A percentile compares a stretch with the other conserved stretches of the same genome.
These are phyloP conservation scores for Gasterosteus nipponicus DNA, from an alignment of 2,113 vertebrate genomes.

Conservation along the genomic window DNA sequence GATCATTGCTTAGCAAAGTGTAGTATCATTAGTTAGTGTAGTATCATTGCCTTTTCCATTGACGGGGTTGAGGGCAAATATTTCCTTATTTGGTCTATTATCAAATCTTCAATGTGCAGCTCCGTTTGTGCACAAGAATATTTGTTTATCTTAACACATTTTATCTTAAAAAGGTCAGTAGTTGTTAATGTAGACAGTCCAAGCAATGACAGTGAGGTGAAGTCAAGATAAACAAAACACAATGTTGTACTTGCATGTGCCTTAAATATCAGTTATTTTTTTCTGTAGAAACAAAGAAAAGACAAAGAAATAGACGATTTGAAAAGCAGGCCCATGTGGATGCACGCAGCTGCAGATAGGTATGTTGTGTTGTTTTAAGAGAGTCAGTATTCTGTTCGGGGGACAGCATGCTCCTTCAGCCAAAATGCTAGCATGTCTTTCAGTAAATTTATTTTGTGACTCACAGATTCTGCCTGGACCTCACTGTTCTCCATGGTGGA, in stretches of 20 bases:
- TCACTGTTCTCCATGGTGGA: conserved; percentile 69
- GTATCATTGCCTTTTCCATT: no score
- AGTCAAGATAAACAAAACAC: background rate
- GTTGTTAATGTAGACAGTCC: background rate
- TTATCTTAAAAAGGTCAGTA: background rate
- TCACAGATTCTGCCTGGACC: conserved; percentile 78
- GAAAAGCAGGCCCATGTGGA: conserved; percentile 39
- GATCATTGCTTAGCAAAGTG: background rate
- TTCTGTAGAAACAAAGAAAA: background rate
- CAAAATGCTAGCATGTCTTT: background rate
- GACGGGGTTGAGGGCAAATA: no score
- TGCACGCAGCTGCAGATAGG: conserved; percentile 26
- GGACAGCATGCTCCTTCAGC: conserved; percentile 33
- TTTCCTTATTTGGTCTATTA: no score
- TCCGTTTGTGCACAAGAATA: background rate
- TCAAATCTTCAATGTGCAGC: no score
- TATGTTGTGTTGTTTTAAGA: conserved; percentile 57
- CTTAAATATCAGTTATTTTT: background rate
- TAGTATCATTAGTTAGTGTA: no score
- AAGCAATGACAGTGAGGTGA: background rate
- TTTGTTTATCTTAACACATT: background rate
- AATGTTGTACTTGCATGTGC: background rate
- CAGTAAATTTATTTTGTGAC: conserved; percentile 51
- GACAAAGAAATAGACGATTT: background rate
- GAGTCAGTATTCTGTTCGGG: conserved; percentile 49